Conservation (phyloP, 2,888 invertebrate genomes). For the Idaea biselata region DNA sequence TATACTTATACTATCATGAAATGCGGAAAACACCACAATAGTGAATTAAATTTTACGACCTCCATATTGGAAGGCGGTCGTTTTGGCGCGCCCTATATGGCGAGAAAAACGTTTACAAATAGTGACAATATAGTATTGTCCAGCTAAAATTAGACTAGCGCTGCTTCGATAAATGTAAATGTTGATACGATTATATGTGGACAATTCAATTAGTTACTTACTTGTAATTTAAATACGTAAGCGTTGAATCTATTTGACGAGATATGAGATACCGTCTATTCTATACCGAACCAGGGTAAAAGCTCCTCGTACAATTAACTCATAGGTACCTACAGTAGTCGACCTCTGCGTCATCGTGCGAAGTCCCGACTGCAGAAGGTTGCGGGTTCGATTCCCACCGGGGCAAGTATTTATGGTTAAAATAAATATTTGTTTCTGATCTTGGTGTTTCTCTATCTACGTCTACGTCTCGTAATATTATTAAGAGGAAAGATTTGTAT, state of each 20-base stretch:
- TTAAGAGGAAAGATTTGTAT: too few relatives aligned
- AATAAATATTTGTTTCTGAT: too few relatives aligned
- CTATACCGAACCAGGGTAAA: too few relatives aligned
- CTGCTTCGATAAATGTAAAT: constrained; percentile 7
- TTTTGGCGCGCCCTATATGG: constrained; percentile 33
- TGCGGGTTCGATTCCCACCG: too few relatives aligned
- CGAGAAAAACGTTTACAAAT: constrained; percentile 15
- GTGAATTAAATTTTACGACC: constrained; percentile 39
- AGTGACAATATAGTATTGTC: constrained; percentile 50
- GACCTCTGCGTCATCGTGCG: too few relatives aligned
- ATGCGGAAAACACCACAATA: constrained; percentile 35
- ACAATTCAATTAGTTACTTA: neutral
- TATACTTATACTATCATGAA: constrained; percentile 9
- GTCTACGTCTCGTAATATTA: too few relatives aligned
- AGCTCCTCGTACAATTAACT: too few relatives aligned
- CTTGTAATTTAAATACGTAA: neutral
- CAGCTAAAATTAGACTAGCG: constrained; percentile 48
- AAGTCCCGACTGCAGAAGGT: too few relatives aligned
- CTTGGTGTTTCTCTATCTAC: too few relatives aligned
- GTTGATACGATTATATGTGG: constrained; percentile 1
- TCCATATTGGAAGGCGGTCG: constrained; percentile 37
- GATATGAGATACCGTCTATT: too few relatives aligned
- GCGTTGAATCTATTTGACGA: neutral
- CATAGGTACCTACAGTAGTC: too few relatives aligned
- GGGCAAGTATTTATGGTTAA: too few relatives aligned